phyloP scores from a whole-genome alignment of 2,888 invertebrate genomes.

The Ecdyonurus torrentis region DNA sequence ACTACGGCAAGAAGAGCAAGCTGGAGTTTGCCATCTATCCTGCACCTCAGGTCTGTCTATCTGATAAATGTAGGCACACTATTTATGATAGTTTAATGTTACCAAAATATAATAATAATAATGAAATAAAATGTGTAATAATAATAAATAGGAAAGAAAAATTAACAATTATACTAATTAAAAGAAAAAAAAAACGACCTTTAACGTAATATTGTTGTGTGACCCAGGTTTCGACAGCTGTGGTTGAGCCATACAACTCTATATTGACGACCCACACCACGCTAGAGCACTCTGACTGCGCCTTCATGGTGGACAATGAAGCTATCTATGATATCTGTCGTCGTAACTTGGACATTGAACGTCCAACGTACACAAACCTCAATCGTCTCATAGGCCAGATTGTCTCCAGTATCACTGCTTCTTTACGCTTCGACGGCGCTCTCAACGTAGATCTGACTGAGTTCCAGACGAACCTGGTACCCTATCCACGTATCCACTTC shows the following conservation, averaged over 20 bases:
- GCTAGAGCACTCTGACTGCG: slow-evolving; percentile 30
- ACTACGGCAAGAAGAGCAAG: slow-evolving; percentile 95
- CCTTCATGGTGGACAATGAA: no score
- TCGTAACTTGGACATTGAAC: no score
- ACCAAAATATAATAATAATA: no score
- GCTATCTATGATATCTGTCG: no score
- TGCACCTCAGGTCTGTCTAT: slow-evolving; percentile 44
- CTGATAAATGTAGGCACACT: neutral
- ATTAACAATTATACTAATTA: neutral
- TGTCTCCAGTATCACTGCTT: slow-evolving; percentile 78
- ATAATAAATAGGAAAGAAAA: no score
- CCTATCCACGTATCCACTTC: slow-evolving; percentile 86
- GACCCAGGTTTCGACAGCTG: no score
- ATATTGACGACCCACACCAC: slow-evolving; percentile 38
- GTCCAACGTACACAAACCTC: slow-evolving; percentile 37
- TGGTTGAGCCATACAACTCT: slow-evolving; percentile 32
- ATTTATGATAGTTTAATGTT: no score
- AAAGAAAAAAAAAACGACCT: neutral
- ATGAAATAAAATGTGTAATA: no score
- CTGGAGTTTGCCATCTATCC: no score
- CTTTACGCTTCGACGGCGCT: no score
- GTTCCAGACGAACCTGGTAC: slow-evolving; percentile 82
- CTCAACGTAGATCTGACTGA: slow-evolving; percentile 78
- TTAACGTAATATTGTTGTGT: neutral
- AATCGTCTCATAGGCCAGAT: slow-evolving; percentile 38